A percentile compares a stretch with the other conserved stretches of the same genome.
Conservation (phyloP, 2,113 vertebrate genomes). For the Gymnarchus niloticus region DNA sequence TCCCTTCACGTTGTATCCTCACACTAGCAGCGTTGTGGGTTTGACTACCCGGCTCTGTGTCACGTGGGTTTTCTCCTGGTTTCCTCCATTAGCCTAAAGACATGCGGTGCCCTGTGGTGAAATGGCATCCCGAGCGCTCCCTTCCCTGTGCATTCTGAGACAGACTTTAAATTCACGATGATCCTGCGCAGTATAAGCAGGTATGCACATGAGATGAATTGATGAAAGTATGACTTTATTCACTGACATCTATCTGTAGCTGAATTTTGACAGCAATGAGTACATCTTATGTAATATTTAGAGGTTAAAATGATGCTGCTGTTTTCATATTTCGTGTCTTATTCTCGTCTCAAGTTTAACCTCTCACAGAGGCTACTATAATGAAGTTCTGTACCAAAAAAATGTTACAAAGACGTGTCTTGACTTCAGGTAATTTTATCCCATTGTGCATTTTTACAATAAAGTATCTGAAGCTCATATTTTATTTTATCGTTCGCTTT, state of each 20-base stretch:
- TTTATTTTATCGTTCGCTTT: neutral
- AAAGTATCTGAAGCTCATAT: slow-evolving; percentile 13
- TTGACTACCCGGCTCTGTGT: slow-evolving; percentile 34
- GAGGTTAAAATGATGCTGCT: slow-evolving; percentile 48
- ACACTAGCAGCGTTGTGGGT: slow-evolving; percentile 45
- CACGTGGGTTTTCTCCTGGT: neutral
- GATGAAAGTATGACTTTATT: no score
- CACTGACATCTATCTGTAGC: no score
- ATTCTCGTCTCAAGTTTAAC: no score
- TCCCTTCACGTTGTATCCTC: slow-evolving; percentile 46
- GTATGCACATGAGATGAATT: no score
- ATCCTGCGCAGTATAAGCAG: no score
- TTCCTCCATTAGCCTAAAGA: neutral
- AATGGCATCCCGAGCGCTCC: no score
- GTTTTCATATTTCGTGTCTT: no score
- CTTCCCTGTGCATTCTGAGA: no score
- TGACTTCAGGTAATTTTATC: slow-evolving; percentile 12
- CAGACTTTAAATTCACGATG: no score
- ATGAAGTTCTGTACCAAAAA: slow-evolving; percentile 39
- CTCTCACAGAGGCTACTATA: slow-evolving; percentile 33
- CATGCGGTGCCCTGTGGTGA: no score
- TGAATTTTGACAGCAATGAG: no score
- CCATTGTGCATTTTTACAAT: no score
- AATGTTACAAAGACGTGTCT: slow-evolving; percentile 20
- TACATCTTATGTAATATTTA: slow-evolving; percentile 42